Base-by-base conservation (phyloP, 2,113 vertebrate species). In the Zosterops lateralis region DNA sequence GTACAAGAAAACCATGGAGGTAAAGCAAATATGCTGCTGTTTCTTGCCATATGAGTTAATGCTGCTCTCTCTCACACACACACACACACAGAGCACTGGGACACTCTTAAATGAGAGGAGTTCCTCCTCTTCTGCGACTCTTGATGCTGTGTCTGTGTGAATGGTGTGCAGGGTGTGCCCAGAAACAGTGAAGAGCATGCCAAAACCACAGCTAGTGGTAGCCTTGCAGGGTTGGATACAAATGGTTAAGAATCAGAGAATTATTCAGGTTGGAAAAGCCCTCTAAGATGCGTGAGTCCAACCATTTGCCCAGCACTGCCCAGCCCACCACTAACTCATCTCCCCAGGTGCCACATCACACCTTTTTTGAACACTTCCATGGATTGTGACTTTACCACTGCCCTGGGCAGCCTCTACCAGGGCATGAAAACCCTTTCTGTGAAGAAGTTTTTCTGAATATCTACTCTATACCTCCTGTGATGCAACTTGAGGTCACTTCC, bases 1-100 rank as follows among this genome's bases (percentile, higher is more conserved):
- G 61, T 99, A 98, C 94, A 99, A 99, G 97, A 99, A 98, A 97
- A 98, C 99, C n/a, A 97, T 98, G 98, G 99, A 99, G 74, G 99
- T 99, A 95, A 98, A 97, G 79, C n/a, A 73, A 32, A 44, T 1
- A 4, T 62, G n/a, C 81, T 90, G 36, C 58, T 68, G 7, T 70
- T 65, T 51, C 20, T 72, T 72, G 28, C 11, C 3, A 0, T 28
- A 3, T 14, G 26, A 17, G 10, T 60, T 71, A 51, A 40, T 5
- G 6, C 28, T 68, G 42, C 26, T 24, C 12, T 24, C 44, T n/a
- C 20, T 32, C n/a, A 32, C 20, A 60, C 20, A 34, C n/a, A 32
- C 20, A 60, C 19, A 38, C 11, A 29, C 9, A 3, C 0, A 2
- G 6, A 12, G 40, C 2, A 4, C n/a, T 40, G 66, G 11, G 47